These are phyloP conservation scores for Ophiodon elongatus DNA, from an alignment of 2,113 vertebrate genomes.

Conservation along the genomic window DNA sequence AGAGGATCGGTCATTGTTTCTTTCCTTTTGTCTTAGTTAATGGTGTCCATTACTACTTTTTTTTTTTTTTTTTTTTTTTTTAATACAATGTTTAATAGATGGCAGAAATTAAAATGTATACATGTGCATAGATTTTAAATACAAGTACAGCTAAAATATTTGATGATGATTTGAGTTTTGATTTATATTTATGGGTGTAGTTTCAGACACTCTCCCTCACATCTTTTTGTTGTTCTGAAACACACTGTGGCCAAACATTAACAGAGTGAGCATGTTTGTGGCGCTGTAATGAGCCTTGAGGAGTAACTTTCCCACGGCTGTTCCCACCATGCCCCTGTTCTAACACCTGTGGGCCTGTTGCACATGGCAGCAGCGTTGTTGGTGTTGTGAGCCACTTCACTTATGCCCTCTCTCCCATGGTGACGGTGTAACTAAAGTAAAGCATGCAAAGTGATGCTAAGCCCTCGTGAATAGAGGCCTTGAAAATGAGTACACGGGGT, in stretches of 20 bases:
- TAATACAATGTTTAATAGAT: too few species aligned
- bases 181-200: not conserved
- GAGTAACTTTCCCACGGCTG: slow-evolving; percentile 86
- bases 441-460: slow-evolving; percentile 70
- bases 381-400: slow-evolving; percentile 70
- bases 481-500: slow-evolving; percentile 36
- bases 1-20: not conserved
- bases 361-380: slow-evolving; percentile 69
- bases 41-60: not conserved
- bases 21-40: not conserved
- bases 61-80: too few species aligned
- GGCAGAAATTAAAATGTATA: not conserved
- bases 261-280: slow-evolving; percentile 67
- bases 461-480: slow-evolving; percentile 74
- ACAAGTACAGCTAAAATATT: not conserved
- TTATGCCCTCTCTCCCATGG: slow-evolving; percentile 44
- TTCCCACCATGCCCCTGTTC: slow-evolving; percentile 82
- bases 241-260: slow-evolving; percentile 66
- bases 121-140: not conserved
- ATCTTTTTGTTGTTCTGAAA: not conserved
- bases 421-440: slow-evolving; percentile 81
- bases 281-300: slow-evolving; percentile 66
- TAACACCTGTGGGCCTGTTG: slow-evolving; percentile 84
- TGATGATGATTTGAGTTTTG: not conserved
- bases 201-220: not conserved